phyloP scores from a whole-genome alignment of 2,888 invertebrate species.

The Conus canariensis region DNA sequence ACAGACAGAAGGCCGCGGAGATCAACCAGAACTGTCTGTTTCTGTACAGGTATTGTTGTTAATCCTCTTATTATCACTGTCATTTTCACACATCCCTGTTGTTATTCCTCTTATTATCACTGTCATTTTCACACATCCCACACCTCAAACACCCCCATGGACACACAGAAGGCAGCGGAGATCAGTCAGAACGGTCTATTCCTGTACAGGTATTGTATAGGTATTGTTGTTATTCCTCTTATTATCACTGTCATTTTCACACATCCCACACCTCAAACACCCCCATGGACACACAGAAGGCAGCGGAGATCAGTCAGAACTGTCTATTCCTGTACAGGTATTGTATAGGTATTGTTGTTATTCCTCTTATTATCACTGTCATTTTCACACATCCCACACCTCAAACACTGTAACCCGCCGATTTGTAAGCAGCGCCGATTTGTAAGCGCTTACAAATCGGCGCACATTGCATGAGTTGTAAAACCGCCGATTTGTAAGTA shows the following conservation, averaged over 20 bases:
- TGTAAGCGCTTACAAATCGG: too few relatives aligned
- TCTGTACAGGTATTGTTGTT: slow-evolving; percentile 33
- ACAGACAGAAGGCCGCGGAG: slow-evolving; percentile 48
- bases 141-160: slow-evolving; percentile 52
- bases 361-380: too few relatives aligned
- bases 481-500: too few relatives aligned
- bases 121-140: slow-evolving; percentile 60
- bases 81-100: not conserved
- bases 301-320: slow-evolving; percentile 51
- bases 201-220: slow-evolving; percentile 36
- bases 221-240: not conserved
- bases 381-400: slow-evolving; percentile 62
- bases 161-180: slow-evolving; percentile 47
- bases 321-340: slow-evolving; percentile 47
- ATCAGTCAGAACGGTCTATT: slow-evolving; percentile 53
- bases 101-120: too few relatives aligned
- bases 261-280: slow-evolving; percentile 65
- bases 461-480: too few relatives aligned
- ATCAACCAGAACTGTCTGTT: slow-evolving; percentile 53
- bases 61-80: not conserved
- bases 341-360: not conserved
- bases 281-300: slow-evolving; percentile 48
- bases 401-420: too few relatives aligned
- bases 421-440: too few relatives aligned
- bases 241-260: too few relatives aligned